Conservation (phyloP, 1,140 invertebrate species). For the Alviniconcha marisindica region DNA sequence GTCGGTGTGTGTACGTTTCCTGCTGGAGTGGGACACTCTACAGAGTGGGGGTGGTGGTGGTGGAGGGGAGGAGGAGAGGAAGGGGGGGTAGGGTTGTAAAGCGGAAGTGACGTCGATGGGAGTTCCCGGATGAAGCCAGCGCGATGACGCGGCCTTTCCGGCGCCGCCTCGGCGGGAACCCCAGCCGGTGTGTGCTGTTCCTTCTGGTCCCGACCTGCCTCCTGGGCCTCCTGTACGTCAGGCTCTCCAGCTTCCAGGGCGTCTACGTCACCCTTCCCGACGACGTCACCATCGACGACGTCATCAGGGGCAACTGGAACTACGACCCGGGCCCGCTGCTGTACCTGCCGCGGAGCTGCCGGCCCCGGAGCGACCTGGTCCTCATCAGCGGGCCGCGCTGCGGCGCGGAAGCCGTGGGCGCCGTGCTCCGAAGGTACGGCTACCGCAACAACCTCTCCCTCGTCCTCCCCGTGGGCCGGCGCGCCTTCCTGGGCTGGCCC, state of each 20-base stretch:
- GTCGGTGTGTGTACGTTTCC: too few relatives aligned
- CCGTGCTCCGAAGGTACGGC: slow-evolving; percentile 57
- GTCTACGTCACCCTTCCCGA: neutral
- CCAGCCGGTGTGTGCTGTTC: too few relatives aligned
- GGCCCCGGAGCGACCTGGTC: slow-evolving; percentile 51
- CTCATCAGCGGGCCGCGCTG: slow-evolving; percentile 66
- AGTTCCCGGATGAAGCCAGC: too few relatives aligned
- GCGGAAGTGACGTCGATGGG: too few relatives aligned
- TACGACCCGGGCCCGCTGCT: neutral
- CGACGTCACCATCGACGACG: neutral
- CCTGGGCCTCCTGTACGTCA: neutral
- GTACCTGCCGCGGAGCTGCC: neutral
- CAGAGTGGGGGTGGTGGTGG: too few relatives aligned
- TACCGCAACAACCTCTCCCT: slow-evolving; percentile 55
- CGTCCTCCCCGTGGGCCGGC: slow-evolving; percentile 50
- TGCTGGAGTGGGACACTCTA: too few relatives aligned
- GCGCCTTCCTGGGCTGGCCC: slow-evolving; percentile 67
- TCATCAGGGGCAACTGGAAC: neutral
- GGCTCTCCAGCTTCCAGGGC: neutral
- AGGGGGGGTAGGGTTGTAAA: too few relatives aligned
- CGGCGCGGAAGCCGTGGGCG: slow-evolving; percentile 57
- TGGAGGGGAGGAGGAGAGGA: too few relatives aligned
- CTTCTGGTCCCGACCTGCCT: too few relatives aligned
- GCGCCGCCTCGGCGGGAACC: too few relatives aligned
- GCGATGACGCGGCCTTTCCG: too few relatives aligned